Conservation (phyloP, 2,888 invertebrate species). For the Oscheius myriophilus region DNA sequence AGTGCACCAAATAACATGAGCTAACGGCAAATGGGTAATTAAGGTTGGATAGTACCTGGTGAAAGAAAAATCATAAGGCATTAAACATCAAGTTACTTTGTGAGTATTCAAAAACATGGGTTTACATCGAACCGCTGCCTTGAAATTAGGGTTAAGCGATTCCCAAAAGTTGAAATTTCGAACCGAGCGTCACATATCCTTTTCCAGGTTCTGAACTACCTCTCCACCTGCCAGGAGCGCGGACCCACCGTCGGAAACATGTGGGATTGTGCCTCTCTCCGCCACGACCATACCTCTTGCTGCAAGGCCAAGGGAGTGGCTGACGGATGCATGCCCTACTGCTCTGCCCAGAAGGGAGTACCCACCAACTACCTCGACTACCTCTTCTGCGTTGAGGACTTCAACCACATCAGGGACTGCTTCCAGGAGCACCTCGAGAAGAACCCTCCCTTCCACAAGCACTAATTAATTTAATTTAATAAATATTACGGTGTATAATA, state of each 20-base stretch:
- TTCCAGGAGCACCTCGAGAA: constrained; percentile 67
- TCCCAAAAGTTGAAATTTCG: background rate
- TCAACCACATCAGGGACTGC: constrained; percentile 68
- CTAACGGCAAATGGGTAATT: too few relatives aligned
- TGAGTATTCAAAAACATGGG: too few relatives aligned
- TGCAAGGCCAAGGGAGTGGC: constrained; percentile 63
- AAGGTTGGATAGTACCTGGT: too few relatives aligned
- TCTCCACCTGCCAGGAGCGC: constrained; percentile 65
- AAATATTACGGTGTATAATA: background rate
- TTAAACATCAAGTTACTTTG: too few relatives aligned
- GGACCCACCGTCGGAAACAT: constrained; percentile 67
- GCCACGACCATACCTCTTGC: constrained; percentile 67
- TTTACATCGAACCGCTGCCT: too few relatives aligned
- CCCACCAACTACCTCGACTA: constrained; percentile 69
- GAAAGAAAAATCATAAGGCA: background rate
- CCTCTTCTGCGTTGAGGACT: constrained; percentile 66
- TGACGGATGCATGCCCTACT: constrained; percentile 67
- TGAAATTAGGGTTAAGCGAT: too few relatives aligned
- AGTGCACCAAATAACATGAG: too few relatives aligned
- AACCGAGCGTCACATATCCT: background rate
- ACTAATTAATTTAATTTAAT: constrained; percentile 22
- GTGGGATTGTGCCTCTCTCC: constrained; percentile 70
- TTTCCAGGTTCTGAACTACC: constrained; percentile 65
- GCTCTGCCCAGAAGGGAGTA: constrained; percentile 68
- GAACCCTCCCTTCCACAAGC: constrained; percentile 49